Conservation (phyloP, 2,797 vertebrate species). For the Podargus strigoides region DNA sequence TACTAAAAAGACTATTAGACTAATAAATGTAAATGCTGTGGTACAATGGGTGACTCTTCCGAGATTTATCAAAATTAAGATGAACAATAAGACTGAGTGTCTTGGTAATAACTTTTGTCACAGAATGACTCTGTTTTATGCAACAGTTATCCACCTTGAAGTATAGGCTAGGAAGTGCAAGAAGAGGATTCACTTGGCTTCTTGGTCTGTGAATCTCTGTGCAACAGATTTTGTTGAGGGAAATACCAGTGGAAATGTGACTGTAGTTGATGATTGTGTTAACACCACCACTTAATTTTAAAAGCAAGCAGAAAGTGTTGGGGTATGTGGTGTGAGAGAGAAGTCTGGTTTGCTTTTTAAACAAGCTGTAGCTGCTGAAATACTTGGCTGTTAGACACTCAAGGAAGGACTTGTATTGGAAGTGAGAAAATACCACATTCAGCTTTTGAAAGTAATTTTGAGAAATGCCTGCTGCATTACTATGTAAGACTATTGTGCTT, state of each 20-base stretch:
- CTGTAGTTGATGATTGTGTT: neutral
- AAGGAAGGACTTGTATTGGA: neutral
- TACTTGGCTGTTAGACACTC: neutral
- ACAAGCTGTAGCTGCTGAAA: neutral
- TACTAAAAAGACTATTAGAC: conserved; percentile 59
- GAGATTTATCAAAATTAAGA: conserved; percentile 62
- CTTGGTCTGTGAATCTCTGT: neutral
- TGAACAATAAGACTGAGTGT: conserved; percentile 29
- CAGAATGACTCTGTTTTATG: neutral
- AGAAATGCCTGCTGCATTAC: neutral
- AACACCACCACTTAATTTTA: neutral
- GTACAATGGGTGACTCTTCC: conserved; percentile 16
- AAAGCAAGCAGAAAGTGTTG: neutral
- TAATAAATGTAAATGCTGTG: conserved; percentile 51
- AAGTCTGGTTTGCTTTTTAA: neutral
- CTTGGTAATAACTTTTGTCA: neutral
- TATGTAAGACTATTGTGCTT: neutral
- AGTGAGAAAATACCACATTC: neutral
- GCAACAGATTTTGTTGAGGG: neutral
- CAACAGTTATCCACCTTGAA: neutral
- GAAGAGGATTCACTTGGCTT: neutral
- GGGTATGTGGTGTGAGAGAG: neutral
- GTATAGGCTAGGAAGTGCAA: neutral
- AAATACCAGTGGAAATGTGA: neutral
- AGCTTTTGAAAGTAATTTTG: neutral